Evolutionary conservation across 2,113 vertebrate genomes (phyloP), one percentile per base, ranked within the genome.

Genomic region (Menidia beryllina): DNA sequence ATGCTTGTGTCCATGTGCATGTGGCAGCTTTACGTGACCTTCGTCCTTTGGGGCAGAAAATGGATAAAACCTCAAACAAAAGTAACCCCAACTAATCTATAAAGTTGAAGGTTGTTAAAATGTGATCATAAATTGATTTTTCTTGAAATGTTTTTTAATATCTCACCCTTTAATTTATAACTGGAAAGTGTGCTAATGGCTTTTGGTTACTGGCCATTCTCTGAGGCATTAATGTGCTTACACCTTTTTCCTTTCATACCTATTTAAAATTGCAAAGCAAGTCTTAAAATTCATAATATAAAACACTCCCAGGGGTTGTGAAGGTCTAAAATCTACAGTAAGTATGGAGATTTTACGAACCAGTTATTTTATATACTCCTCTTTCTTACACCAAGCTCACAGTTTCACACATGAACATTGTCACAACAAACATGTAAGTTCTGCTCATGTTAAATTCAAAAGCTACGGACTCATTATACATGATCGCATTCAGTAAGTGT

Each of bases 401-500:
- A 66, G n/a, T 50, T 10, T 52, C 12, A 17, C 25, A 65, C 2
- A 38, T 41, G 23, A 5, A n/a, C 23, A 51, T 49, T 15, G 60
- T 55, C 19, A 34, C n/a, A 4, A 63, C 43, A 41, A 15, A 38
- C 49, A 69, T 2, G 11, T 27, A 53, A 20, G 25, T 20, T 36
- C 10, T 27, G 38, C 26, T 41, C 43, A 67, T 39, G 7, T 7
- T 41, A n/a, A 69, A 60, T 47, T 38, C 21, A 39, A 53, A 27
- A 17, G 6, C 27, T 19, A 53, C 54, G 27, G 63, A 64, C 71
- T 83, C 80, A 82, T 73, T 73, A 79, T 17, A 66, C 66, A 59
- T 53, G 59, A 66, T 54, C 75, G 66, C 36, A 70, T 87, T 74
- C 73, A 75, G 25, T 30, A 70, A 39, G 62, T 68, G 72, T 62